Evolutionary conservation across 2,113 vertebrate genomes (phyloP).

Genomic region (Noturus placidus): DNA sequence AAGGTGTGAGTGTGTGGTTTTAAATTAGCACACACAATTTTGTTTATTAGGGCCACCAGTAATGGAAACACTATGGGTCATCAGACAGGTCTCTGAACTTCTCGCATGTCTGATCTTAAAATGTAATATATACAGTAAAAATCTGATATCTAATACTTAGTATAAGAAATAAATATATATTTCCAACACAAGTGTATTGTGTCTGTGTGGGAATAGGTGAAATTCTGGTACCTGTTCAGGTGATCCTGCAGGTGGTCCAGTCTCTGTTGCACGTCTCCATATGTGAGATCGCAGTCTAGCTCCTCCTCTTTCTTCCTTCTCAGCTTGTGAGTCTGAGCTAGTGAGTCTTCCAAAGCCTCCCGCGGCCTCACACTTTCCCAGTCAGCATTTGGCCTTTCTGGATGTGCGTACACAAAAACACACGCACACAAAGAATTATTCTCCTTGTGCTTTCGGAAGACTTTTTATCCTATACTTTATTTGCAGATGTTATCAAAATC

Average conservation of each 20-base stretch:
- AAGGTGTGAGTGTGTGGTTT: background rate
- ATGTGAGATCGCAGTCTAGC: conserved; percentile 88
- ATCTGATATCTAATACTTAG: background rate
- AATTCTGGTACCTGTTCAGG: conserved; percentile 85
- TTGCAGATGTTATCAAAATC: background rate
- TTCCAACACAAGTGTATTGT: background rate
- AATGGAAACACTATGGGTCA: background rate
- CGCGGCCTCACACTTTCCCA: conserved; percentile 79
- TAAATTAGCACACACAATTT: background rate
- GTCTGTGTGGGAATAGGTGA: background rate
- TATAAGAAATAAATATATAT: background rate
- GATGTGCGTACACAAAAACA: conserved; percentile 60
- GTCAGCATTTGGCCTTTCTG: conserved; percentile 77
- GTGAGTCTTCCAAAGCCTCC: conserved; percentile 74
- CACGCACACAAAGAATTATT: conserved; percentile 31
- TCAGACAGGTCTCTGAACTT: background rate
- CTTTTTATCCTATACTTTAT: conserved; percentile 14
- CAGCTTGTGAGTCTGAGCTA: conserved; percentile 74
- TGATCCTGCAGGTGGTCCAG: conserved; percentile 94
- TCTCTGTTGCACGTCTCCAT: conserved; percentile 93
- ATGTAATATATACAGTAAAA: background rate
- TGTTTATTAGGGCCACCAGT: background rate
- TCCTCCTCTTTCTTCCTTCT: conserved; percentile 85
- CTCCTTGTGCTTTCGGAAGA: background rate
- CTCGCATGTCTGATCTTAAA: background rate